Evolutionary conservation across 2,797 vertebrate genomes (phyloP).

Genomic region (Malacoraja senta): DNA sequence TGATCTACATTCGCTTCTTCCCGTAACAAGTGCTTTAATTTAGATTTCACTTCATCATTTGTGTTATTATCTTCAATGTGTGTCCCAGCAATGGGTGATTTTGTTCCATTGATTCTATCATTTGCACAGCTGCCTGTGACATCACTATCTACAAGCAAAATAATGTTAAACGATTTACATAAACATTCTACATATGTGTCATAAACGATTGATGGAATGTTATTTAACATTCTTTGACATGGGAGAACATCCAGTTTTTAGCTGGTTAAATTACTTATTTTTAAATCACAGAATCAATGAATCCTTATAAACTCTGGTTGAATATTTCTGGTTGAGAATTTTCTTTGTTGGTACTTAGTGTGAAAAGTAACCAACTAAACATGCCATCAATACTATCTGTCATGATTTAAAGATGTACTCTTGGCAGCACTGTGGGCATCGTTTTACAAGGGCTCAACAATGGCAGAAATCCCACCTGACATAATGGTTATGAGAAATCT

Average conservation of each 20-base stretch:
- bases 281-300: neutral
- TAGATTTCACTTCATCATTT: slow-evolving; percentile 43
- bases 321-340: neutral
- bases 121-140: slow-evolving; percentile 44
- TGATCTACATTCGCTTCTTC: slow-evolving; percentile 41
- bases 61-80: slow-evolving; percentile 43
- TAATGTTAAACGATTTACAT: neutral
- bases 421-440: neutral
- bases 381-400: neutral
- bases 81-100: slow-evolving; percentile 45
- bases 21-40: slow-evolving; percentile 38
- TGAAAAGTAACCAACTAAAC: neutral
- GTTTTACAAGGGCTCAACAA: too few species aligned
- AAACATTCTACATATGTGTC: too few species aligned
- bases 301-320: neutral
- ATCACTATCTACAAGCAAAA: neutral
- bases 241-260: neutral
- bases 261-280: neutral
- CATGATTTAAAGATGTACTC: neutral
- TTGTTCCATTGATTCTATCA: slow-evolving; percentile 44
- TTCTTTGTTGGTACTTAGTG: neutral
- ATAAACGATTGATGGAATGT: neutral
- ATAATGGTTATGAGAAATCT: too few species aligned
- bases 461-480: too few species aligned
- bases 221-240: neutral